Evolutionary conservation across 2,797 vertebrate genomes (phyloP), one percentile per base, ranked within the genome.

Genomic region (Myotis myotis): DNA sequence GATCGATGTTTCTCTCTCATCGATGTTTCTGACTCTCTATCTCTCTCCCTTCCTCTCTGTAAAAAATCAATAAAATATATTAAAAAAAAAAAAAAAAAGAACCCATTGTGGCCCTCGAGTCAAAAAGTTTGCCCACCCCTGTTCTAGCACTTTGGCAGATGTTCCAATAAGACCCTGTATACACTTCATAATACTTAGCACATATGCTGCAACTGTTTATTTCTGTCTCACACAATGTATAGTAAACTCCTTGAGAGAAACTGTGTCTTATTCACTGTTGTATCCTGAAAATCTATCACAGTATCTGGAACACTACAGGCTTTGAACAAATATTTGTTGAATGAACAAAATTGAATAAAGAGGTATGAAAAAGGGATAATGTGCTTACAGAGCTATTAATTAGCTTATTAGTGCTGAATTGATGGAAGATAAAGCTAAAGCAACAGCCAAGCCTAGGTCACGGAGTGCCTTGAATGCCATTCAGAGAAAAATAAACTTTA

Each of bases 321-420:
- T 53, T 6, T 89, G n/a, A 84, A 89, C 36, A 92, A 94, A 78
- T 92, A 89, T 41, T 94, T 89, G 44, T 30, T 92, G n/a, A 85
- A 62, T 60, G 23, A 95, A 33, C 8, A 10, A 70, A 10, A 70
- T 0, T 80, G 23, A 93, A 79, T 75, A 72, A 1, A 92, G 66
- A 66, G 1, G 33, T 51, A 44, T 70, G 57, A 94, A 87, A 91
- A 96, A 55, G 76, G 38, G 6, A 49, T n/a, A 90, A 71, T 76
- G 13, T 66, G 41, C 36, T 74, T 85, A 81, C 60, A 19, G 11
- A 92, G 85, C 8, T 36, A 90, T 51, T 68, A 81, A 78, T 47
- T 74, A 93, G 44, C 8, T 76, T 88, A 89, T 68, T 47, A 86
- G 80, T 87, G 25, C 17, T 93, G 11, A 94, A 38, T 0, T 93